Conservation (phyloP, 2,113 vertebrate species). For the Henicopernis longicauda region DNA sequence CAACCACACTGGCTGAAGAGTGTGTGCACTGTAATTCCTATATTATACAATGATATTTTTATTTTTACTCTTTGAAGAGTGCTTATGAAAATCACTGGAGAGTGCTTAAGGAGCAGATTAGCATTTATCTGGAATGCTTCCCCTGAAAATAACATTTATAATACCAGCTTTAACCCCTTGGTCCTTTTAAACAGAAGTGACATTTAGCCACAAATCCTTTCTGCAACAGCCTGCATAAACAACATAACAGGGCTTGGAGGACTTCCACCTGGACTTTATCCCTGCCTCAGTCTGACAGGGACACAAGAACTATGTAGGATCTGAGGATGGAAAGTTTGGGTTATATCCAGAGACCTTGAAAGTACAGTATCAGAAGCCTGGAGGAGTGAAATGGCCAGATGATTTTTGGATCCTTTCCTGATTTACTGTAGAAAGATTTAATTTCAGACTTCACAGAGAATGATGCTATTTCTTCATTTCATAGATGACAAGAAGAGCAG, state of each 20-base stretch:
- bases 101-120: slow-evolving; percentile 42
- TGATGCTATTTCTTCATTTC: not conserved
- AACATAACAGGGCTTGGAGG: not conserved
- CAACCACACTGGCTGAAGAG: not conserved
- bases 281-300: not conserved
- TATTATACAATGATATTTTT: not conserved
- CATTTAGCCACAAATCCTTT: slow-evolving; percentile 24
- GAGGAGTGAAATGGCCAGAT: not conserved
- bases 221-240: not conserved
- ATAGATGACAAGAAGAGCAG: not conserved
- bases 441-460: not conserved
- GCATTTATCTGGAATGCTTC: not conserved
- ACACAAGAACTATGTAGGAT: not conserved
- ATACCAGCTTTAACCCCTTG: slow-evolving; percentile 46
- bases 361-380: not conserved
- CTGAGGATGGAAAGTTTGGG: not conserved
- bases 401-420: not conserved
- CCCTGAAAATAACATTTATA: slow-evolving; percentile 31
- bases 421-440: not conserved
- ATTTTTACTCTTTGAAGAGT: slow-evolving; percentile 9
- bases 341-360: slow-evolving; percentile 9
- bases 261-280: slow-evolving; percentile 25
- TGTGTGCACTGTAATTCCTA: not conserved
- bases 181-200: not conserved
- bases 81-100: slow-evolving; percentile 27